phyloP scores from a whole-genome alignment of 2,888 invertebrate genomes.

The Trachelus tabidus region DNA sequence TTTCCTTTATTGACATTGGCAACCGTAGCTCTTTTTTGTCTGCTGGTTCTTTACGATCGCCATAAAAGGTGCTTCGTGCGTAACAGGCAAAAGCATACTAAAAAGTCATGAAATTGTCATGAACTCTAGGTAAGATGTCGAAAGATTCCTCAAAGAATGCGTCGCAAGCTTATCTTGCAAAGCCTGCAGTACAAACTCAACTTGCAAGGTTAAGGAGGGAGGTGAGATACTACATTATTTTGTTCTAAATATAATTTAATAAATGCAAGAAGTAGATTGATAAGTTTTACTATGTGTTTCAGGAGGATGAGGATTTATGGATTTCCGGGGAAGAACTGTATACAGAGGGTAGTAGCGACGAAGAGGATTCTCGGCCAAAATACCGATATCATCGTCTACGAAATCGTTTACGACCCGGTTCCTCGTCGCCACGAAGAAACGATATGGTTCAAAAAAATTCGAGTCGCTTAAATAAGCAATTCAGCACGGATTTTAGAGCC shows the following conservation, averaged over 20 bases:
- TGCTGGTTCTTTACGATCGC: neutral
- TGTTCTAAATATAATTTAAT: neutral
- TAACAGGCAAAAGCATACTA: neutral
- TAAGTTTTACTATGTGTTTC: constrained; percentile 17
- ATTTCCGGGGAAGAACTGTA: constrained; percentile 68
- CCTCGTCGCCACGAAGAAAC: constrained; percentile 13
- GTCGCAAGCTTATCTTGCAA: constrained; percentile 17
- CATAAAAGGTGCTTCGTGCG: neutral
- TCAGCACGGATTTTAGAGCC: neutral
- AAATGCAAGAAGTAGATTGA: neutral
- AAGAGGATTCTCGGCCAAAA: constrained; percentile 49
- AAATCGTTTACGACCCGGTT: constrained; percentile 11
- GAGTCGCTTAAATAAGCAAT: neutral
- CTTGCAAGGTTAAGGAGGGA: constrained; percentile 51
- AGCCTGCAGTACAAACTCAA: constrained; percentile 43
- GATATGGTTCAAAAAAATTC: constrained; percentile 6
- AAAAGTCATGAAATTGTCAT: neutral
- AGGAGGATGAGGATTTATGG: constrained; percentile 67
- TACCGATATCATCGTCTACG: neutral
- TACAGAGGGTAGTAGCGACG: constrained; percentile 66
- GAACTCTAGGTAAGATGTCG: constrained; percentile 17
- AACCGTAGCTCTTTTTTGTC: neutral
- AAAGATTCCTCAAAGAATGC: constrained; percentile 16
- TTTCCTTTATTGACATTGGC: neutral
- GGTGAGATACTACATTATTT: constrained; percentile 38